Evolutionary conservation across 2,113 vertebrate species (phyloP).

Genomic region (Oryzias woworae): DNA sequence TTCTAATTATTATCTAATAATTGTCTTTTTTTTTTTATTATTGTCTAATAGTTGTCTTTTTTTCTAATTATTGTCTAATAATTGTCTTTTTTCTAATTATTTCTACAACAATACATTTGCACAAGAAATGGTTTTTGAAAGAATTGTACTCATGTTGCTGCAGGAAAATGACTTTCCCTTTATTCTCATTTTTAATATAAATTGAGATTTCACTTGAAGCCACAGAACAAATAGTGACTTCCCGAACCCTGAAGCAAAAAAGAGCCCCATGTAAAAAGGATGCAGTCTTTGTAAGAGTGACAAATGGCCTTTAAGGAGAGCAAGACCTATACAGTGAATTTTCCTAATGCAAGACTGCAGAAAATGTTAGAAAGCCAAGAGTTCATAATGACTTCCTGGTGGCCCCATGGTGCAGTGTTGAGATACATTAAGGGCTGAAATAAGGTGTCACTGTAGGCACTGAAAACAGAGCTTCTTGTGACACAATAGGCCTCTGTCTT

Average conservation of each 20-base stretch:
- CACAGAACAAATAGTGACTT: slow-evolving; percentile 23
- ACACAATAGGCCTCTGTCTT: slow-evolving; percentile 49
- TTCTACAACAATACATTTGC: neutral
- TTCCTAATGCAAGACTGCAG: too few relatives aligned
- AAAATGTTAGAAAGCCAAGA: slow-evolving; percentile 8
- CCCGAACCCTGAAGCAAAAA: slow-evolving; percentile 13
- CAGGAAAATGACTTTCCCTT: slow-evolving; percentile 27
- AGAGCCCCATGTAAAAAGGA: slow-evolving; percentile 23
- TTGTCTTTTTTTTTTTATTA: too few relatives aligned
- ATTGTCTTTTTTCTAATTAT: neutral
- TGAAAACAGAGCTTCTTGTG: slow-evolving; percentile 35
- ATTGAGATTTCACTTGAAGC: slow-evolving; percentile 47
- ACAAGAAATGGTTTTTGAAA: slow-evolving; percentile 18
- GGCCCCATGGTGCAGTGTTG: too few relatives aligned
- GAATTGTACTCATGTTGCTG: slow-evolving; percentile 7
- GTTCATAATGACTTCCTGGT: too few relatives aligned
- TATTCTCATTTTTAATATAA: slow-evolving; percentile 40
- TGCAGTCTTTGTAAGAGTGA: slow-evolving; percentile 14
- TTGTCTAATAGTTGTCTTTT: too few relatives aligned
- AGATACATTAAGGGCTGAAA: too few relatives aligned
- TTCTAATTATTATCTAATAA: too few relatives aligned
- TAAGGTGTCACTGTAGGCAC: too few relatives aligned
- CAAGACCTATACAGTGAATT: too few relatives aligned
- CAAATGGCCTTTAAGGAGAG: slow-evolving; percentile 3
- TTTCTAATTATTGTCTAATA: too few relatives aligned